Conservation (phyloP, 1,140 invertebrate species). For the Drosophila pandora region DNA sequence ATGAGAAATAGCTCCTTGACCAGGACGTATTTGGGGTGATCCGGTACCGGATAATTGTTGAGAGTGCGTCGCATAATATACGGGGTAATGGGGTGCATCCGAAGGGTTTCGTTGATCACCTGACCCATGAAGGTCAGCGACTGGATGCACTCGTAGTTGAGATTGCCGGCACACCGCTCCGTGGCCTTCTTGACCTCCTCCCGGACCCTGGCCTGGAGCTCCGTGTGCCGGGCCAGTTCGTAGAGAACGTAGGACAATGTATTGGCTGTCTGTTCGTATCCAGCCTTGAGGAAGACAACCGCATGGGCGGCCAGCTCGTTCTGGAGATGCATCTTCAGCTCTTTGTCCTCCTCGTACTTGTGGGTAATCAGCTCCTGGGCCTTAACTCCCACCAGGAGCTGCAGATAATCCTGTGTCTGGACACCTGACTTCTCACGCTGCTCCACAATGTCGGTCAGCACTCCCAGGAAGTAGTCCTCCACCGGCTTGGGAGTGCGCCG, state of each 20-base stretch:
- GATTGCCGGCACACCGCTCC: constrained; percentile 70
- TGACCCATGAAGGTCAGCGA: constrained; percentile 86
- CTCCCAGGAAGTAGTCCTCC: constrained; percentile 83
- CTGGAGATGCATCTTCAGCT: constrained; percentile 60
- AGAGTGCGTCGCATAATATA: constrained; percentile 83
- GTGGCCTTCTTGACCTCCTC: constrained; percentile 84
- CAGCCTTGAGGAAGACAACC: constrained; percentile 87
- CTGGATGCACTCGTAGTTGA: constrained; percentile 84
- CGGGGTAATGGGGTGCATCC: constrained; percentile 85
- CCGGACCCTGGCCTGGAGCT: constrained; percentile 84
- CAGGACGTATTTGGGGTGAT: constrained; percentile 83
- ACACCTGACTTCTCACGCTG: constrained; percentile 84
- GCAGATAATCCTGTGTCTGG: constrained; percentile 85
- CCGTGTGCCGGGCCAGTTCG: constrained; percentile 84
- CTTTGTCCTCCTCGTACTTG: constrained; percentile 62
- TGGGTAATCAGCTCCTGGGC: constrained; percentile 69
- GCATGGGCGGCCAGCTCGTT: constrained; percentile 85
- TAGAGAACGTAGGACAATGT: constrained; percentile 84
- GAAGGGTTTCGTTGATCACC: constrained; percentile 85
- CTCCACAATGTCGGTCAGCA: constrained; percentile 83
- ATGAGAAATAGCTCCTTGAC: constrained; percentile 75
- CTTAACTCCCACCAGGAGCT: constrained; percentile 83
- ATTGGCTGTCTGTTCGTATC: constrained; percentile 86
- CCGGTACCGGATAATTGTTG: constrained; percentile 81
- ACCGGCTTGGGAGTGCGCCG: constrained; percentile 64